Base-by-base conservation (phyloP, 2,888 invertebrate genomes). In the Hermodice carunculata region DNA sequence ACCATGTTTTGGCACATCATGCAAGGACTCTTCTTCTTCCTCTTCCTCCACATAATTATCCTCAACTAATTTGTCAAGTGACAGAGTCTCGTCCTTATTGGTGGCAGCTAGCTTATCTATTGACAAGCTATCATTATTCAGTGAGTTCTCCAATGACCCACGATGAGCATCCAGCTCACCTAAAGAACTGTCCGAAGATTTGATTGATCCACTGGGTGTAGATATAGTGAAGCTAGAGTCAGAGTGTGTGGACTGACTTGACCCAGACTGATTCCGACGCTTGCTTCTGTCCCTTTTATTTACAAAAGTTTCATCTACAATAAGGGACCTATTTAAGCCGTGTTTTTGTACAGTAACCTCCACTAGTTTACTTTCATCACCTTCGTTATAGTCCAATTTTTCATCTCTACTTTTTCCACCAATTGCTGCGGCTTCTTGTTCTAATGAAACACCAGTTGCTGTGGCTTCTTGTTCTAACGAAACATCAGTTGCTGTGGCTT, bases 201-300 rank as follows among this genome's bases (percentile, higher is more conserved):
- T 69, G 5, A 69, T 52, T 5, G 81, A 80, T 19, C 74, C 75
- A 66, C 78, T 79, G 34, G 80, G 78, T 2, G 81, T 78, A 5
- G 81, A 80, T 42, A 80, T 72, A 5, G 79, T 81, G 54, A 78
- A 73, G 67, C 78, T 80, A 0, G 77, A 73, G 29, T 76, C 77
- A 1, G 80, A 76, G 37, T 71, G 70, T 6, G 49, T 3, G 3
- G 52, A 49, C 48, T 54, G 57, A 24, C 46, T 44, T 17, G 51
- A 37, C 11, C 40, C 22, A 22, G 40, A 22, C 44, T 53, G 56
- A 48, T 67, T 62, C 40, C 40, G 51, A 14, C 29, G 43, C 24
- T 53, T 57, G 22, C 51, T 59, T 42, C 44, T 58, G 17, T 59
- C 51, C n/a, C 69, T 46, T 14, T 52, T 43, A 31, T 32, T 69